Conservation (phyloP, 2,797 vertebrate genomes). For the Coregonus suidteri region DNA sequence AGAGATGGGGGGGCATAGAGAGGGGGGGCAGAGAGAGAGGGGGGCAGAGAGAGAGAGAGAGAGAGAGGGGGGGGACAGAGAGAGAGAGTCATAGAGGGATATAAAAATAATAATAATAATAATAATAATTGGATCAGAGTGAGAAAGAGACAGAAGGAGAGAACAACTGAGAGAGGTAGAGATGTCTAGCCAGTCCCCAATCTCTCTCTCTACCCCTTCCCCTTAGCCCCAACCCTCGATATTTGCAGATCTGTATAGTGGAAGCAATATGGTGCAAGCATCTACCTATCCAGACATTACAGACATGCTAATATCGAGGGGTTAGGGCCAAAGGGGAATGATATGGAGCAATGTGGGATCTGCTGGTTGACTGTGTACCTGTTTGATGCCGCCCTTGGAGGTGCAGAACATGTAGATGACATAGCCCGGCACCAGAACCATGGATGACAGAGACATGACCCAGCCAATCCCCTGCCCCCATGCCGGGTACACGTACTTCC, state of each 20-base stretch:
- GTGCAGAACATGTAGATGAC: slow-evolving; percentile 81
- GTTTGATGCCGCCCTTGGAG: slow-evolving; percentile 76
- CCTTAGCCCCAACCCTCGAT: too few species aligned
- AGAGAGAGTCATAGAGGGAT: too few species aligned
- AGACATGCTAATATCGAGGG: too few species aligned
- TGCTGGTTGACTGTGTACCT: slow-evolving; percentile 66
- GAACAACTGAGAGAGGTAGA: neutral
- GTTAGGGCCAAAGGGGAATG: neutral
- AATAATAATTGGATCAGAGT: neutral
- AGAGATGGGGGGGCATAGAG: too few species aligned
- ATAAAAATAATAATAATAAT: neutral
- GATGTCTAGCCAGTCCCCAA: neutral
- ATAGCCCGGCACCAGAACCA: slow-evolving; percentile 87
- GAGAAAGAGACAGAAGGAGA: neutral
- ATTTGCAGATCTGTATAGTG: too few species aligned
- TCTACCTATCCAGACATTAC: too few species aligned
- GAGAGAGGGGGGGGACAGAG: too few species aligned
- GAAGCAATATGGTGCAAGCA: too few species aligned
- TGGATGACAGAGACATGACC: slow-evolving; percentile 89
- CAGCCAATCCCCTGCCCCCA: slow-evolving; percentile 90
- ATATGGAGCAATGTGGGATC: neutral
- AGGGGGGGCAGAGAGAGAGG: too few species aligned
- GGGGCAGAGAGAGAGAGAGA: too few species aligned
- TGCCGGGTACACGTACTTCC: slow-evolving; percentile 83
- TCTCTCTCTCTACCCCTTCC: too few species aligned